Evolutionary conservation across 2,113 vertebrate genomes (phyloP), one percentile per base, ranked within the genome.

Genomic region (Leptobrachium ailaonicum): DNA sequence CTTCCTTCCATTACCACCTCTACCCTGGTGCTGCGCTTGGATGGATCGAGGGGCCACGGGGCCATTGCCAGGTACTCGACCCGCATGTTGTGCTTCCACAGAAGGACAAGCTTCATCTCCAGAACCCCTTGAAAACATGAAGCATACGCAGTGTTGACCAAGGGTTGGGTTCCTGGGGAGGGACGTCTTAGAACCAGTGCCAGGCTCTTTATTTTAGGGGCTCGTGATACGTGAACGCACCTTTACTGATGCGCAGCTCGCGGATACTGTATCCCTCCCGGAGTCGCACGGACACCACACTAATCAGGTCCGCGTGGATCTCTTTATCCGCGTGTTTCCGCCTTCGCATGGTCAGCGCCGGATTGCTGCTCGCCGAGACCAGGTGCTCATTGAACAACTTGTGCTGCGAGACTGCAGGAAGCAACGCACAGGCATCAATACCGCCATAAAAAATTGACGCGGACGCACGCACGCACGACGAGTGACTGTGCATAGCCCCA

Each of bases 61-160:
- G 97, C 94, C 7, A 94, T 80, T 0, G 95, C 98, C 69, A 98
- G 85, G 54, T 99, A 99, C 85, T 99, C 97, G 0, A 99, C 96
- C 54, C 96, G 95, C 96, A 99, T 98, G 91, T 99, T 99, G 89
- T 99, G 98, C 79, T 99, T 99, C 97, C 97, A 99, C 2, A 99
- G 88, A 77, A 99, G 83, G 63, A 99, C 94, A 43, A 99, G 90
- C 82, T 99, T 98, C 82, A 99, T 96, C 85, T 99, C 98, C 84
- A 99, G 90, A 85, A 97, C 96, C 81, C 95, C 98, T 97, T 40
- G 83, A 60, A 43, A 82, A 1, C 20, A 32, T 32, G 2, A n/a
- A 14, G 11, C 9, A 60, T 13, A 60, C 9, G 56, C 56, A 60
- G 13, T 11, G 50, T 54, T 6, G 11, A 54, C 11, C 11, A 8